These are phyloP conservation scores for Phataginus tricuspis DNA, from an alignment of 2,797 vertebrate genomes.

Conservation along the genomic window DNA sequence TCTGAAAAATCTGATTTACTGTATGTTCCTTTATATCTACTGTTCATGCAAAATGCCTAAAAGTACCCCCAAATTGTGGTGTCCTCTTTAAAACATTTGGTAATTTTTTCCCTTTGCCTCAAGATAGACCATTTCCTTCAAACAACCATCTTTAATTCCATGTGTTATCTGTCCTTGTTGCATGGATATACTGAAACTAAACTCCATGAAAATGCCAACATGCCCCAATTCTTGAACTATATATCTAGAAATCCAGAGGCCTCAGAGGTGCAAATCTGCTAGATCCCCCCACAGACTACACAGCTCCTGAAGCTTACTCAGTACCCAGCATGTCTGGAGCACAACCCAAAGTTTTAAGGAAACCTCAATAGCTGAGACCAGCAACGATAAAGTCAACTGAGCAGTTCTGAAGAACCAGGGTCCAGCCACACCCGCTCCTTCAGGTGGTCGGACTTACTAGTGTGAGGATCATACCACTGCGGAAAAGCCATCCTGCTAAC, in stretches of 20 bases:
- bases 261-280: not conserved
- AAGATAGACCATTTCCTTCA: not conserved
- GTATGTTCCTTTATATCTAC: not conserved
- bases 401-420: not conserved
- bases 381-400: not conserved
- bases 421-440: not conserved
- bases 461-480: not conserved
- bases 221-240: not conserved
- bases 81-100: not conserved
- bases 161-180: not conserved
- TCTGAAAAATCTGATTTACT: conserved; percentile 27
- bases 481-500: not conserved
- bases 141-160: not conserved
- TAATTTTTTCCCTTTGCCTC: not conserved
- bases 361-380: not conserved
- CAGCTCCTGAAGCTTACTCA: not conserved
- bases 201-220: not conserved
- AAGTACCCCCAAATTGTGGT: not conserved
- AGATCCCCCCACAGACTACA: not conserved
- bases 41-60: not conserved
- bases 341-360: not conserved
- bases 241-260: not conserved
- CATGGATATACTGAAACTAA: not conserved
- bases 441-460: not conserved
- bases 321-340: not conserved